Evolutionary conservation across 2,797 vertebrate genomes (phyloP), one percentile per base, ranked within the genome.

Genomic region (Acomys russatus): DNA sequence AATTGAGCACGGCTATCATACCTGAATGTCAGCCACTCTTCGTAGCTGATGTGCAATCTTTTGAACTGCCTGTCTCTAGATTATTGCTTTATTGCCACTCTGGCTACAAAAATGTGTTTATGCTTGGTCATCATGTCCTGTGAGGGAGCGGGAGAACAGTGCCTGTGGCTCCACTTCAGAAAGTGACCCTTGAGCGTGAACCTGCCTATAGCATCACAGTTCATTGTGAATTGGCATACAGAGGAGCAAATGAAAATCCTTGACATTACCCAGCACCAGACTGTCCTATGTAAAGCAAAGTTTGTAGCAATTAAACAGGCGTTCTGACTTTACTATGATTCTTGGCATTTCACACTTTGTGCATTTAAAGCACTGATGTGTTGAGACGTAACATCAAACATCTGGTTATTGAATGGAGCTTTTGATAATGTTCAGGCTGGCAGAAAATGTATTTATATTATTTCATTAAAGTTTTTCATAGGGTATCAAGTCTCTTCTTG

Each of bases 1-100:
- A 96, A 95, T 84, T 76, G 70, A 94, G 66, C 51, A 95, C 92
- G 94, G 93, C 12, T 35, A 64, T 96, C 82, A 61, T 79, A 71
- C 91, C 92, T 94, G 89, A 96, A 96, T 94, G 93, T 96, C 92
- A 97, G 78, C 90, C 44, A 35, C 54, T 96, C 25, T 87, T 95
- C 90, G 59, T 92, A 89, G 87, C 77, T 96, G 15, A 93, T 66
- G 18, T 94, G 77, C 66, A 79, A 76, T 97, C 85, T 93, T 86
- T 38, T 35, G 70, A 20, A 66, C 18, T 87, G 25, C 85, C 38
- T 94, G 7, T 92, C 61, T 89, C 38, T 64, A 88, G 68, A 70
- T 88, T 64, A 91, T 92, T 93, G 35, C 90, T 97, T 94, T 96
- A 85, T 92, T 93, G 73, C 23, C 70, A 91, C 64, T 49, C 11